Evolutionary conservation across 2,888 invertebrate species (phyloP).

Genomic region (Rambutsinella grinnellia): DNA sequence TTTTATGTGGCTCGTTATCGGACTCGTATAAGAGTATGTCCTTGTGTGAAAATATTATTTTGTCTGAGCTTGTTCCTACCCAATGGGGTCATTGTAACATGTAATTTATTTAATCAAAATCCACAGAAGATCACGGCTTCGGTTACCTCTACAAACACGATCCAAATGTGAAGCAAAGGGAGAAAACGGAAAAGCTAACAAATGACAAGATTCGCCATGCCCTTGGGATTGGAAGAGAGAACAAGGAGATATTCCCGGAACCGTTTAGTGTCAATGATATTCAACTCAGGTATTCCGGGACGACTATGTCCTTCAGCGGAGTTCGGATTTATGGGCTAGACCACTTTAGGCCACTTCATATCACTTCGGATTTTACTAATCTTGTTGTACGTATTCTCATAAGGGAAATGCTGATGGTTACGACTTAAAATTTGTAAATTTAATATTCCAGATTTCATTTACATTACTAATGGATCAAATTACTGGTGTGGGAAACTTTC

Average conservation of each 20-base stretch:
- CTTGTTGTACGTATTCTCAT: conserved; percentile 76
- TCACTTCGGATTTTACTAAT: conserved; percentile 79
- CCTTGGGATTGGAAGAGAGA: conserved; percentile 11
- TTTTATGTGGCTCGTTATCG: not conserved
- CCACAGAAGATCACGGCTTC: conserved; percentile 47
- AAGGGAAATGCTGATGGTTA: not conserved
- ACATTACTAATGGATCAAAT: conserved; percentile 79
- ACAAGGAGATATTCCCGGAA: conserved; percentile 21
- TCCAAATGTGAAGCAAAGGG: conserved; percentile 73
- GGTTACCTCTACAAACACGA: conserved; percentile 54
- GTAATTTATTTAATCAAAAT: not conserved
- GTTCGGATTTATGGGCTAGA: conserved; percentile 82
- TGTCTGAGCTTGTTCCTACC: not conserved
- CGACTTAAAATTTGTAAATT: no score
- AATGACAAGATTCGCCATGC: conserved; percentile 75
- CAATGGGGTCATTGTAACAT: not conserved
- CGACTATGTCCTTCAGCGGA: conserved; percentile 28
- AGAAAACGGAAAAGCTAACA: conserved; percentile 72
- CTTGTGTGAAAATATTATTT: not conserved
- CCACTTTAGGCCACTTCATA: conserved; percentile 80
- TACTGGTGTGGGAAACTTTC: conserved; percentile 81
- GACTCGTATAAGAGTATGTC: not conserved
- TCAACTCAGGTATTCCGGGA: conserved; percentile 40
- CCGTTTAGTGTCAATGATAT: conserved; percentile 9
- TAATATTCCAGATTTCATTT: conserved; percentile 77